Conservation (phyloP, 1,140 invertebrate genomes). For the Lanistes nyassanus region DNA sequence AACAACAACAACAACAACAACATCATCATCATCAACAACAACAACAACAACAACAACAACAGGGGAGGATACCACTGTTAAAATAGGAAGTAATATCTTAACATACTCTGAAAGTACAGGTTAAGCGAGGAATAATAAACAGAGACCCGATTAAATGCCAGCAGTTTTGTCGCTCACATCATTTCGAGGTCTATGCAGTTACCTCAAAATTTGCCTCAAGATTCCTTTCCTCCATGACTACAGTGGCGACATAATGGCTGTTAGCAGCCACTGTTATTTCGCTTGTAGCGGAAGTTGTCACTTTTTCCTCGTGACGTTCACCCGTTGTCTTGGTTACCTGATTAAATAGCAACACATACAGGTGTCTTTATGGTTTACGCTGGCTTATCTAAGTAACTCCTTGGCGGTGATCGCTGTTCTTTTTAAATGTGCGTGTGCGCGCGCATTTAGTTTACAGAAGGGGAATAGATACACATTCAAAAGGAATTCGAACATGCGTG, state of each 20-base stretch:
- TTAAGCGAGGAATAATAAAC: neutral
- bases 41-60: neutral
- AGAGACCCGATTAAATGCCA: no score
- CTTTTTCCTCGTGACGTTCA: slow-evolving; percentile 22
- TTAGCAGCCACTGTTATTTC: slow-evolving; percentile 15
- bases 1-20: no score
- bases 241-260: slow-evolving; percentile 10
- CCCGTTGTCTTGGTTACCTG: slow-evolving; percentile 24
- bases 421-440: no score
- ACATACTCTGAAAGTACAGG: neutral
- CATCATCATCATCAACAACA: no score
- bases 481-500: no score
- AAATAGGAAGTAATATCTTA: neutral
- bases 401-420: no score
- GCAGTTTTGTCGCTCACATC: no score
- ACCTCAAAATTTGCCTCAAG: slow-evolving; percentile 14
- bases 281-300: slow-evolving; percentile 15
- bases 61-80: neutral
- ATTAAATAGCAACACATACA: neutral
- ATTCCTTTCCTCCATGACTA: slow-evolving; percentile 12
- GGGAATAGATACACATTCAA: no score
- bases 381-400: no score
- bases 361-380: no score
- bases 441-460: no score
- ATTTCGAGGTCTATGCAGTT: neutral